Conservation (phyloP, 2,113 vertebrate genomes). For the Heterotis niloticus region DNA sequence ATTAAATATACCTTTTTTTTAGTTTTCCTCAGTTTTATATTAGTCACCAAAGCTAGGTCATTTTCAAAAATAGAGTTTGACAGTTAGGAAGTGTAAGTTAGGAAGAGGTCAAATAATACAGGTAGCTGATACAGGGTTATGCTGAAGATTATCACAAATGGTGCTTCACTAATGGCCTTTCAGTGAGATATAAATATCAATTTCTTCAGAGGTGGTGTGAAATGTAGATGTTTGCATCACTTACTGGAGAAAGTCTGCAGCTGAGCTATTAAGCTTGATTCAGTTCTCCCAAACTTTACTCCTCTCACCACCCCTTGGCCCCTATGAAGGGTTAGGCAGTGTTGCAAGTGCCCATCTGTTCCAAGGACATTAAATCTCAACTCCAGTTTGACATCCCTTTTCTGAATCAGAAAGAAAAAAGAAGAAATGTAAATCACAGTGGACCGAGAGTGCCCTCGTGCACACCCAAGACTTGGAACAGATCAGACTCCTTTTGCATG, state of each 20-base stretch:
- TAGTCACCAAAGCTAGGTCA: not conserved
- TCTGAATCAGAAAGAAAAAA: not conserved
- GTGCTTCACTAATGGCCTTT: no score
- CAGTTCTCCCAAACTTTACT: not conserved
- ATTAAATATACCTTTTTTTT: slow-evolving; percentile 36
- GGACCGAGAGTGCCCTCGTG: not conserved
- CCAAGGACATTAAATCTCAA: not conserved
- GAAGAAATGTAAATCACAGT: not conserved
- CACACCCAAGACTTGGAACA: not conserved
- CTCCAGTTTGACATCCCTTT: not conserved
- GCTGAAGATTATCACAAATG: no score
- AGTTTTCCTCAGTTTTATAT: slow-evolving; percentile 14
- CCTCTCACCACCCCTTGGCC: not conserved
- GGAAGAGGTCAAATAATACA: not conserved
- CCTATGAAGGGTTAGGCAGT: not conserved
- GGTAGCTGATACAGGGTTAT: not conserved
- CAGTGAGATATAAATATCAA: not conserved
- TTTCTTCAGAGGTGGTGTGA: not conserved
- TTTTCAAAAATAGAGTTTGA: slow-evolving; percentile 6
- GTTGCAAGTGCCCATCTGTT: not conserved
- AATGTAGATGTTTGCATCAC: not conserved
- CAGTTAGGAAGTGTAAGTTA: not conserved
- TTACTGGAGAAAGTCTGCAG: not conserved
- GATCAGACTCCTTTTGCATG: not conserved
- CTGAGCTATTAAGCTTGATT: not conserved